Percentiles rank a stretch among this genome's conserved stretches.
These are phyloP conservation scores for Rhagonycha fulva DNA, from an alignment of 2,888 invertebrate species.

Conservation along the genomic window DNA sequence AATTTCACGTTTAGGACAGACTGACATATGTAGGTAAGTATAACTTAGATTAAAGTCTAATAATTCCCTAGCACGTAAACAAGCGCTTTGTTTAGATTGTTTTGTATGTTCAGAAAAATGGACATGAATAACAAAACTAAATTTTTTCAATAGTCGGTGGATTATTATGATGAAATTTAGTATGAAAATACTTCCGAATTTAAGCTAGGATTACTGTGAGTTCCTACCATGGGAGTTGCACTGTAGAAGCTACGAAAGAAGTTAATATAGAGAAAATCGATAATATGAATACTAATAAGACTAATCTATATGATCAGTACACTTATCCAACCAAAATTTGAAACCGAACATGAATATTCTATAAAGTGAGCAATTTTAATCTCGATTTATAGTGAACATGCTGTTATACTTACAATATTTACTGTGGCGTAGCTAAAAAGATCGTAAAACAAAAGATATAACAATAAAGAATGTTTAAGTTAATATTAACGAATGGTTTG, in stretches of 20 bases:
- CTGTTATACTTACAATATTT: not conserved
- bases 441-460: not conserved
- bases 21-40: not conserved
- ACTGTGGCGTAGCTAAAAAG: not conserved
- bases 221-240: not conserved
- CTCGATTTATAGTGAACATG: not conserved
- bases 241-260: not conserved
- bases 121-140: not conserved
- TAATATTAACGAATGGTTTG: not conserved
- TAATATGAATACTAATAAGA: not conserved
- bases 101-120: not conserved
- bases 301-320: not conserved
- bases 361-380: not conserved
- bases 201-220: not conserved
- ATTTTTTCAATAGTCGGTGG: not conserved
- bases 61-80: not conserved
- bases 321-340: not conserved
- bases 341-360: not conserved
- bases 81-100: not conserved
- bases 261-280: not conserved
- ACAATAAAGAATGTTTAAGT: not conserved
- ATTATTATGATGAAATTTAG: no score
- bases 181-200: no score
- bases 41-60: not conserved
- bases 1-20: not conserved